phyloP scores from a whole-genome alignment of 2,888 invertebrate genomes.

The Drosophila kuntzei region DNA sequence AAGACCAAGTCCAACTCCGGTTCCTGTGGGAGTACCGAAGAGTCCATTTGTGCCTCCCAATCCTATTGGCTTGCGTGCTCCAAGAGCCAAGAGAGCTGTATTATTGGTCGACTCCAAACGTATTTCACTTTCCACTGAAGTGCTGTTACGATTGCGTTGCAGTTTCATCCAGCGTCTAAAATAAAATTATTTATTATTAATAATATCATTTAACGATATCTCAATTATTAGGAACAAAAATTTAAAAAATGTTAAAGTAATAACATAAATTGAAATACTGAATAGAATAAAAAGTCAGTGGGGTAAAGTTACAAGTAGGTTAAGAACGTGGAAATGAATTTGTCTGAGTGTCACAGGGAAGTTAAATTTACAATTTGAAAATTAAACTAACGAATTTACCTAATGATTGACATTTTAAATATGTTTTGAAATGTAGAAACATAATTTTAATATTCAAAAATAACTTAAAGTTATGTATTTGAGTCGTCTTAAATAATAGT shows the following conservation, averaged over 20 bases:
- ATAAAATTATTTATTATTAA: not conserved
- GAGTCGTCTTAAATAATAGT: no score
- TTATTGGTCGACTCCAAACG: slow-evolving; percentile 45
- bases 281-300: no score
- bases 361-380: no score
- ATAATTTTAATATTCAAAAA: no score
- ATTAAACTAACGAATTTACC: no score
- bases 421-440: no score
- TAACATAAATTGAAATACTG: not conserved
- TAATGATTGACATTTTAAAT: no score
- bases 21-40: not conserved
- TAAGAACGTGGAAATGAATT: no score
- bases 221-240: not conserved
- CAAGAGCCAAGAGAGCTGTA: slow-evolving; percentile 63
- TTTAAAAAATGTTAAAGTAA: no score
- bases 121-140: slow-evolving; percentile 21
- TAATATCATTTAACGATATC: not conserved
- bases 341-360: no score
- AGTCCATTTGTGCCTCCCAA: not conserved
- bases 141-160: slow-evolving; percentile 33
- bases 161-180: slow-evolving; percentile 50
- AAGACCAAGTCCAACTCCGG: not conserved
- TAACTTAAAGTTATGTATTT: no score
- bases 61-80: slow-evolving; percentile 26
- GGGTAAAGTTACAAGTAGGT: no score